phyloP scores from a whole-genome alignment of 2,113 vertebrate species.

The Oncorhynchus tshawytscha region DNA sequence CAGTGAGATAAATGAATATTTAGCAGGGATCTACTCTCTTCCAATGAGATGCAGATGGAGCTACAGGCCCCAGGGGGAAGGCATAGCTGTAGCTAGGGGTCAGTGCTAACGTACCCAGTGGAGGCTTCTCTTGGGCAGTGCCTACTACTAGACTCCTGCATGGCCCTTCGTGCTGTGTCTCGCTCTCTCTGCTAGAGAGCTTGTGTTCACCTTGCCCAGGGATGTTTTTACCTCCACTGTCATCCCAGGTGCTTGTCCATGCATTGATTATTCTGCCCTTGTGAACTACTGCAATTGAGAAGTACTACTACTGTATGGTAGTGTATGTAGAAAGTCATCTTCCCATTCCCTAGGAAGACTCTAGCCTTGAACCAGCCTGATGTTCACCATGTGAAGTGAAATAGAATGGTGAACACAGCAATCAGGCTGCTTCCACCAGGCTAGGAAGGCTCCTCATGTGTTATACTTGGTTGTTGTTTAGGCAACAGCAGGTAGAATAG shows the following conservation, averaged over 20 bases:
- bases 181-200: not conserved
- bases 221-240: conserved; percentile 47
- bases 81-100: conserved; percentile 35
- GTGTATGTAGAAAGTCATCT: too few relatives aligned
- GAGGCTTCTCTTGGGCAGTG: conserved; percentile 6
- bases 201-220: conserved; percentile 62
- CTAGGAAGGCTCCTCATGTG: too few relatives aligned
- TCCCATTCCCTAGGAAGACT: too few relatives aligned
- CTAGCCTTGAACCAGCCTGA: too few relatives aligned
- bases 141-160: not conserved
- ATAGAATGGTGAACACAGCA: too few relatives aligned
- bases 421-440: too few relatives aligned
- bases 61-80: conserved; percentile 3
- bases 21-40: conserved; percentile 51
- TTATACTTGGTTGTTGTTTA: too few relatives aligned
- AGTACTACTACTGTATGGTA: too few relatives aligned
- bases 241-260: conserved; percentile 41
- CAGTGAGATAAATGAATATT: conserved; percentile 59
- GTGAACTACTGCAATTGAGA: not conserved
- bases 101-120: conserved; percentile 35
- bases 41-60: conserved; percentile 21
- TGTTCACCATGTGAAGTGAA: too few relatives aligned
- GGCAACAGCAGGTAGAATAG: too few relatives aligned
- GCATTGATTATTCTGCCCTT: conserved; percentile 62
- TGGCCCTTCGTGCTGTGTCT: conserved; percentile 13